Conservation (phyloP, 2,888 invertebrate genomes). For the Brenthis ino region DNA sequence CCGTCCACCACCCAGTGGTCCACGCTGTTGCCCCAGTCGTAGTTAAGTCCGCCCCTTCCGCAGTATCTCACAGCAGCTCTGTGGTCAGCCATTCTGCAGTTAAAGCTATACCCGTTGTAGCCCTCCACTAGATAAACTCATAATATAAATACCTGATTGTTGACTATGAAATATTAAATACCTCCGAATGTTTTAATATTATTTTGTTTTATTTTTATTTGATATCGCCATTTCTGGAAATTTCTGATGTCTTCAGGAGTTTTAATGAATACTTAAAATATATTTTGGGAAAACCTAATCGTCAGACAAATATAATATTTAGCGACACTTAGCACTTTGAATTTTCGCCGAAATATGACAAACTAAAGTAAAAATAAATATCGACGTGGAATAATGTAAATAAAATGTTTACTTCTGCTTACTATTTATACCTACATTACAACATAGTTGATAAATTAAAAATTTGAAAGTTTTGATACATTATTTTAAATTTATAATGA, state of each 20-base stretch:
- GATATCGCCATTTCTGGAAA: not conserved
- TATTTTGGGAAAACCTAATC: too few relatives aligned
- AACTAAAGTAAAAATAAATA: too few relatives aligned
- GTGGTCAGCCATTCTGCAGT: slow-evolving; percentile 64
- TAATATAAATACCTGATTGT: slow-evolving; percentile 21
- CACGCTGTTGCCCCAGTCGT: slow-evolving; percentile 48
- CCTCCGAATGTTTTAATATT: slow-evolving; percentile 23
- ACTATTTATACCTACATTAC: too few relatives aligned
- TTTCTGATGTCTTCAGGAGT: not conserved
- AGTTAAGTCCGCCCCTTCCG: slow-evolving; percentile 68
- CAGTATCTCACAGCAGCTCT: slow-evolving; percentile 68
- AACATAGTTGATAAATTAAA: too few relatives aligned
- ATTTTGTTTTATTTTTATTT: slow-evolving; percentile 6
- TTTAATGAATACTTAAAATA: too few relatives aligned
- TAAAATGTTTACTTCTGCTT: too few relatives aligned
- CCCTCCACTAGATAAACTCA: slow-evolving; percentile 51
- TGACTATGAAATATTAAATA: slow-evolving; percentile 35
- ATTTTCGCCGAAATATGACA: too few relatives aligned
- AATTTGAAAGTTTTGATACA: too few relatives aligned
- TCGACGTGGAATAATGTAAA: too few relatives aligned
- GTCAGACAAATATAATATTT: too few relatives aligned
- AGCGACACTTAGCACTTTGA: too few relatives aligned
- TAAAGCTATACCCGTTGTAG: slow-evolving; percentile 65
- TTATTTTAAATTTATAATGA: too few relatives aligned
- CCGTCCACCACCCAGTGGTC: slow-evolving; percentile 48